A percentile compares a stretch with the other conserved stretches of the same genome.
Evolutionary conservation across 2,113 vertebrate species (phyloP).

Genomic region (Camelus bactrianus): DNA sequence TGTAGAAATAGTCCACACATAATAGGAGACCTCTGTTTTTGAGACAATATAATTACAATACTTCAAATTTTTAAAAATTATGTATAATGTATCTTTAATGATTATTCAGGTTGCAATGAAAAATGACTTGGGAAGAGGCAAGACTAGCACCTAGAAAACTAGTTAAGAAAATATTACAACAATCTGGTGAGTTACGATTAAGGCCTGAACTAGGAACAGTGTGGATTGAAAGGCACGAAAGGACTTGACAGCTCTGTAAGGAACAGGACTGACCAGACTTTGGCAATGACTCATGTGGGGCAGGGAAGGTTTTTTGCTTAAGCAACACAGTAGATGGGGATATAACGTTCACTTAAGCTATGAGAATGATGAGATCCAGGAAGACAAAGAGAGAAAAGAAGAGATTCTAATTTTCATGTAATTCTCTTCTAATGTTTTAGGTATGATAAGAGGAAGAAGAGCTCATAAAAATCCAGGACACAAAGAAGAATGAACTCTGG

Average conservation of each 20-base stretch:
- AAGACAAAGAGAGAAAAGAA: neutral
- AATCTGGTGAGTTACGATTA: neutral
- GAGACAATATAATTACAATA: conserved; percentile 8
- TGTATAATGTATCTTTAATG: neutral
- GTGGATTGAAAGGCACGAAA: neutral
- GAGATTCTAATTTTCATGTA: neutral
- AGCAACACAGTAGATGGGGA: neutral
- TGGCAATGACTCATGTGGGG: neutral
- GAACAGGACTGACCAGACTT: neutral
- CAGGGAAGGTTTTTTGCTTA: neutral
- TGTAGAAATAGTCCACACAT: neutral
- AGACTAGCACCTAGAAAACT: neutral
- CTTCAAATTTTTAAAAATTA: neutral
- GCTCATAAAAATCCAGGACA: neutral
- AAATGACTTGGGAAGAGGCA: conserved; percentile 21
- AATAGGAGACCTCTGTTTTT: neutral
- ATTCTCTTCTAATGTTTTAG: neutral
- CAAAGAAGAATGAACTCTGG: neutral
- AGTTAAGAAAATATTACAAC: neutral
- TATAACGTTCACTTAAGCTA: neutral
- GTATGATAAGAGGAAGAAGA: neutral
- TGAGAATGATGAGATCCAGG: neutral
- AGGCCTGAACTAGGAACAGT: neutral
- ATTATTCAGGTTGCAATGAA: neutral
- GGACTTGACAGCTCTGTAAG: neutral